These are phyloP conservation scores for Scaptomyza graminum DNA, from an alignment of 1,140 invertebrate species.

Conservation along the genomic window DNA sequence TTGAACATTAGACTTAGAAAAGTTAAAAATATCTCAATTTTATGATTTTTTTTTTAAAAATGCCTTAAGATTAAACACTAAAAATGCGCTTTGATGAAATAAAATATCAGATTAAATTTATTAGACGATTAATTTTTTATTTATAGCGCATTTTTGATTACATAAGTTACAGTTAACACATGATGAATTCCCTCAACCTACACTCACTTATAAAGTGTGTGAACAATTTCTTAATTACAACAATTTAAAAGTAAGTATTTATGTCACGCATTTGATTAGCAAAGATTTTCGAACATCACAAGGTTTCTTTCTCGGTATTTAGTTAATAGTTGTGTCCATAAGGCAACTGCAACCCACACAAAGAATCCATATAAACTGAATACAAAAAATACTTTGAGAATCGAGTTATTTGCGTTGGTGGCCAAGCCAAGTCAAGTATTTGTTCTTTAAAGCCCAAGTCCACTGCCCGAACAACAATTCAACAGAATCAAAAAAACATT, in stretches of 20 bases:
- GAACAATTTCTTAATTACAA: constrained; percentile 22
- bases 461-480: constrained; percentile 23
- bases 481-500: constrained; percentile 28
- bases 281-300: constrained; percentile 20
- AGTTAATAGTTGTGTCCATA: constrained; percentile 13
- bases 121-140: not conserved
- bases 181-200: not conserved
- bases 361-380: constrained; percentile 7
- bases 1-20: not conserved
- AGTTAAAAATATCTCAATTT: not conserved
- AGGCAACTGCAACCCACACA: constrained; percentile 37
- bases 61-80: not conserved
- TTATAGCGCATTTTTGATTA: not conserved
- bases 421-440: constrained; percentile 20
- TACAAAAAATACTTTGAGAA: constrained; percentile 2
- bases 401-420: constrained; percentile 43
- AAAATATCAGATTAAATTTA: too few species aligned
- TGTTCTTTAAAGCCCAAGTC: constrained; percentile 35
- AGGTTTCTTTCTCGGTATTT: constrained; percentile 1
- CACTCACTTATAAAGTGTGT: not conserved
- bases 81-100: too few species aligned
- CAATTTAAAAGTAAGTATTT: constrained; percentile 34
- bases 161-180: too few species aligned
- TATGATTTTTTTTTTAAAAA: not conserved
- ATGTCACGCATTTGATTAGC: constrained; percentile 29